Conservation (phyloP, 1,140 invertebrate genomes). For the Laupala kohalensis region DNA sequence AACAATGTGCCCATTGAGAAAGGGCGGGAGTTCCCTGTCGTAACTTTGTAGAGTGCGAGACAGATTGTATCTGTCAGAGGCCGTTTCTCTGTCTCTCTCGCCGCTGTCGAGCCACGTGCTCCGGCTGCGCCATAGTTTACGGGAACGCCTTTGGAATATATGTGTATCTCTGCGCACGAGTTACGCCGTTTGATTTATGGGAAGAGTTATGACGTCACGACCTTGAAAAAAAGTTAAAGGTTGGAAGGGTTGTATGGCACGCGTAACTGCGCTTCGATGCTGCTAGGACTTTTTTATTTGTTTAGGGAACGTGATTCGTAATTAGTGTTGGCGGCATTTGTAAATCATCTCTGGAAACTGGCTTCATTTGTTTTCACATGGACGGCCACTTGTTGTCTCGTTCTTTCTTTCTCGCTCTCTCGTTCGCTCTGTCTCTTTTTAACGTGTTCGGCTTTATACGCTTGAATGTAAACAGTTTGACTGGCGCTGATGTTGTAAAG, state of each 20-base stretch:
- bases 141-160: neutral
- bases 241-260: neutral
- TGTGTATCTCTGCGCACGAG: neutral
- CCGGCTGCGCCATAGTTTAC: neutral
- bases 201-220: neutral
- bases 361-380: neutral
- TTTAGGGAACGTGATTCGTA: neutral
- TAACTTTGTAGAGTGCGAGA: neutral
- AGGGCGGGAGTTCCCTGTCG: neutral
- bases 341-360: neutral
- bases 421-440: conserved; percentile 1
- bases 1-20: neutral
- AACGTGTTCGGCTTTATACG: conserved; percentile 5
- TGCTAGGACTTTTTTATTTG: neutral
- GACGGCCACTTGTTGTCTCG: conserved; percentile 8
- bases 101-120: neutral
- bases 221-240: neutral
- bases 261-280: neutral
- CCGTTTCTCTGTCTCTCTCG: neutral
- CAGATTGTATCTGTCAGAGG: neutral
- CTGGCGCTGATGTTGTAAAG: neutral
- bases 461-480: neutral
- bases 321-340: neutral
- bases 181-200: neutral
- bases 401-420: conserved; percentile 14